Evolutionary conservation across 2,113 vertebrate species (phyloP).

Genomic region (Callaeas wilsoni): DNA sequence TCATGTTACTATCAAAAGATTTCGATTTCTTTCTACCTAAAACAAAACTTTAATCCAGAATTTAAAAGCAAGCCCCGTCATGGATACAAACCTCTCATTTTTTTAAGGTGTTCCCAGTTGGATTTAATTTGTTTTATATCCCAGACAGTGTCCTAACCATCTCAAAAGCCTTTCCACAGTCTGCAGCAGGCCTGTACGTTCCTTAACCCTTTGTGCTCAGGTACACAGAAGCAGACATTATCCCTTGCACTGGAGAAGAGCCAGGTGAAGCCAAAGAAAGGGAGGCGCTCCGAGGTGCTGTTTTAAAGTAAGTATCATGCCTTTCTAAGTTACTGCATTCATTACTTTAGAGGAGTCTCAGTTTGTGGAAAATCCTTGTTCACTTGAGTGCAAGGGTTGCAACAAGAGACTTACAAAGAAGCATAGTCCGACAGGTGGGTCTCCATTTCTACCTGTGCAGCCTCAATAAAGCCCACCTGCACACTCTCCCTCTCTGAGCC

Average conservation of each 20-base stretch:
- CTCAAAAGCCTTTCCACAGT: background rate
- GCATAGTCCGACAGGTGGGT: background rate
- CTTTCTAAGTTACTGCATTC: background rate
- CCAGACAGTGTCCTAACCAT: background rate
- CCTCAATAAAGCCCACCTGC: background rate
- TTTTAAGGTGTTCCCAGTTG: background rate
- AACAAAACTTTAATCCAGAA: background rate
- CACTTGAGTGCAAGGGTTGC: background rate
- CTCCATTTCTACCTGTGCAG: background rate
- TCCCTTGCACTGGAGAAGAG: constrained; percentile 97
- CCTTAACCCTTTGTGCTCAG: constrained; percentile 80
- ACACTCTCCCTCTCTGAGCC: background rate
- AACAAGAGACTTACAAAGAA: background rate
- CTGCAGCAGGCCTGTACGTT: background rate
- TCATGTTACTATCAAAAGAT: background rate
- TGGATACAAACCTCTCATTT: background rate
- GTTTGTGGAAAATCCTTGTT: background rate
- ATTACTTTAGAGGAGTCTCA: background rate
- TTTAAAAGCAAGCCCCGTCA: background rate
- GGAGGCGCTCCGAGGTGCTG: constrained; percentile 93
- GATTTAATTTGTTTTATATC: background rate
- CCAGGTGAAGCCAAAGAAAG: constrained; percentile 96
- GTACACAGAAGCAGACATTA: constrained; percentile 97
- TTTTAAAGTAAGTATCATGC: constrained; percentile 86
- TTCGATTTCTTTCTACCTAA: background rate